A percentile compares a stretch with the other conserved stretches of the same genome.
These are phyloP conservation scores for Antheraea mylitta DNA, from an alignment of 1,140 invertebrate genomes.

Conservation along the genomic window DNA sequence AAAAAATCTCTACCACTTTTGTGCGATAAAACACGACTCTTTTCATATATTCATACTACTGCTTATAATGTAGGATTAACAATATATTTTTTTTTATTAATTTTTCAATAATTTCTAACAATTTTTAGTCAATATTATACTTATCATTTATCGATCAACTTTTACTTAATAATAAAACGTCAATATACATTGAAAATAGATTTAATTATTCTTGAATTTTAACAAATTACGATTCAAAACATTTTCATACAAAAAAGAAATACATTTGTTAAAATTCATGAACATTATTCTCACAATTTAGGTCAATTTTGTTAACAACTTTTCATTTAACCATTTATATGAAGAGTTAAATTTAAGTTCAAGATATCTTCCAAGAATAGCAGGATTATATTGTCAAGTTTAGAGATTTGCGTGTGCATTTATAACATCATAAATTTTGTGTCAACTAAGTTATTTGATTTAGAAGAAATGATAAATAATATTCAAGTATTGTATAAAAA, in stretches of 20 bases:
- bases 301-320: neutral
- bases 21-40: conserved; percentile 57
- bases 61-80: conserved; percentile 36
- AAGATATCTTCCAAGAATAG: neutral
- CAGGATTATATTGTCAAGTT: neutral
- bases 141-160: conserved; percentile 32
- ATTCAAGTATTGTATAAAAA: too few species aligned
- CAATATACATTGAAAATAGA: neutral
- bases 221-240: neutral
- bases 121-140: conserved; percentile 49
- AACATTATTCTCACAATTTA: neutral
- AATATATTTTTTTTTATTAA: conserved; percentile 38
- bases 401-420: neutral
- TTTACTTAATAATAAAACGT: conserved; percentile 5
- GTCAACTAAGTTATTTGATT: neutral
- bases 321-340: neutral
- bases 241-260: too few species aligned
- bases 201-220: neutral
- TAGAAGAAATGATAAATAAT: too few species aligned
- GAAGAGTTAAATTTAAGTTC: neutral
- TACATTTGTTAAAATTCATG: neutral
- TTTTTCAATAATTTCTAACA: conserved; percentile 44
- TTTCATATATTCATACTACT: conserved; percentile 39
- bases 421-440: neutral
- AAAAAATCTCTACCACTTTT: conserved; percentile 36